Evolutionary conservation across 2,113 vertebrate genomes (phyloP).

Genomic region (Tachysurus vachellii): DNA sequence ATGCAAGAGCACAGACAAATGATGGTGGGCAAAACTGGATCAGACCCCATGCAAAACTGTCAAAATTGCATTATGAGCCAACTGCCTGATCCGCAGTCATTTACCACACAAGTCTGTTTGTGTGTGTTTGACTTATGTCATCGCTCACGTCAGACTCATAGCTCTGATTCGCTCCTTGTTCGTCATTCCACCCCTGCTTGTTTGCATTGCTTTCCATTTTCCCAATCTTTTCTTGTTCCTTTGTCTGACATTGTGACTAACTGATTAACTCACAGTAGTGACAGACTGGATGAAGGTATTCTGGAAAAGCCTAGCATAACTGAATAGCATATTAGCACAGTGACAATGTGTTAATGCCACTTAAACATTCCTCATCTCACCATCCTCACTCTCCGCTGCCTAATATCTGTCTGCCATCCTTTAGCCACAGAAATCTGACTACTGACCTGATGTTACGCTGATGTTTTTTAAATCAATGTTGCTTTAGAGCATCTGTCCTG

Average conservation of each 20-base stretch:
- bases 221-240: background rate
- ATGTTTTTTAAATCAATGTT: background rate
- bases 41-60: conserved; percentile 10
- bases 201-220: conserved; percentile 13
- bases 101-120: background rate
- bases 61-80: background rate
- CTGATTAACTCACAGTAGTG: background rate
- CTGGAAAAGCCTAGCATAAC: background rate
- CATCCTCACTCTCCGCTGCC: no score
- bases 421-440: background rate
- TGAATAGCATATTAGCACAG: background rate
- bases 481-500: background rate
- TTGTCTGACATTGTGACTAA: conserved; percentile 1
- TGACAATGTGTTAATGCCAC: background rate
- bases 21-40: conserved; percentile 24
- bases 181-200: conserved; percentile 1
- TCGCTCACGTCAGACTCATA: conserved; percentile 21
- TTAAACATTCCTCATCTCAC: background rate
- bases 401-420: background rate
- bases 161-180: background rate
- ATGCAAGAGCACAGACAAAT: background rate
- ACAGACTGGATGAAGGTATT: background rate
- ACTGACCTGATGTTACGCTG: background rate
- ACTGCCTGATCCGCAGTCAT: background rate
- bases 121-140: background rate